These are phyloP conservation scores for Nasonia vitripennis DNA, from an alignment of 1,140 invertebrate genomes.

Conservation along the genomic window DNA sequence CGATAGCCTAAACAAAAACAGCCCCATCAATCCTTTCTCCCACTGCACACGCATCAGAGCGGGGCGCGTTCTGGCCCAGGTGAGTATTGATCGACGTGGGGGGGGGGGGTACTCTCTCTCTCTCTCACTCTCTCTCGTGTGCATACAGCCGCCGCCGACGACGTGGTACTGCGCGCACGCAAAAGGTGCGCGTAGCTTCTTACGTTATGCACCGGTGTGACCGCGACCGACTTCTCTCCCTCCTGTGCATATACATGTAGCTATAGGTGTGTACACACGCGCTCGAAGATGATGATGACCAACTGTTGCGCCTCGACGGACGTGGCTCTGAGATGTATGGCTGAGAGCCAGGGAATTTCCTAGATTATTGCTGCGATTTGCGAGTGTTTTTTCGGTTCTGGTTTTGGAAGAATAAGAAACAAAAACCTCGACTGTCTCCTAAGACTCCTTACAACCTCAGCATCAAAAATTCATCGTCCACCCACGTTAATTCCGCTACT, in stretches of 20 bases:
- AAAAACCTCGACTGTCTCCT: no score
- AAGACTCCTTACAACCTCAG: no score
- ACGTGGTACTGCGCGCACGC: not conserved
- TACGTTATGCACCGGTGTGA: not conserved
- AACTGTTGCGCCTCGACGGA: slow-evolving; percentile 50
- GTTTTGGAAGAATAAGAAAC: no score
- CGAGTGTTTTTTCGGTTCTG: no score
- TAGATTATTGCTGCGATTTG: no score
- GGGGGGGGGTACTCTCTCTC: slow-evolving; percentile 32
- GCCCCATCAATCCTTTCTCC: no score
- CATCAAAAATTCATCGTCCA: no score
- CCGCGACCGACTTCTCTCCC: not conserved
- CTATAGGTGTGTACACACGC: not conserved
- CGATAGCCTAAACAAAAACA: no score
- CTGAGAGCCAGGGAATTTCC: not conserved
- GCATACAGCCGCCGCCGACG: not conserved
- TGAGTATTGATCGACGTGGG: slow-evolving; percentile 60
- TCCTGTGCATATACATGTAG: not conserved
- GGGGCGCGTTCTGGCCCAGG: slow-evolving; percentile 48
- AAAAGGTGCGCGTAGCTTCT: not conserved
- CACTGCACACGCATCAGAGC: not conserved
- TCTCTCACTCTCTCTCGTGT: not conserved
- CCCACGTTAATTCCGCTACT: not conserved
- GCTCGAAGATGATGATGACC: slow-evolving; percentile 15
- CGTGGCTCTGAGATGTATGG: no score